Conservation (phyloP, 2,113 vertebrate genomes). For the Grantiella picta region DNA sequence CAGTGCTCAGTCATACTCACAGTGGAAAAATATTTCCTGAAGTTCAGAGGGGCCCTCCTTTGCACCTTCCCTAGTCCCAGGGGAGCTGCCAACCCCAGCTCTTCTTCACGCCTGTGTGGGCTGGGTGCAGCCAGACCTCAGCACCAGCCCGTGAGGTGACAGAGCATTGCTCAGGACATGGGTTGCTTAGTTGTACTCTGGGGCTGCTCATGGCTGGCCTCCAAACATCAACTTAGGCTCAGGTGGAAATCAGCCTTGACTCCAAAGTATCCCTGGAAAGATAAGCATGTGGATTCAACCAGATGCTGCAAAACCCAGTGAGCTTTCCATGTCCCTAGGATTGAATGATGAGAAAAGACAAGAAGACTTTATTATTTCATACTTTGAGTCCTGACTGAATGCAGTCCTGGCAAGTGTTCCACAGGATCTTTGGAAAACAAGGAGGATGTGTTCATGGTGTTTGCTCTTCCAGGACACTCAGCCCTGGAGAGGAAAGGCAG, state of each 20-base stretch:
- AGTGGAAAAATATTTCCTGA: background rate
- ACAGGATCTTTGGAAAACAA: background rate
- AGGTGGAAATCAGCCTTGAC: background rate
- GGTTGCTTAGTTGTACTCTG: background rate
- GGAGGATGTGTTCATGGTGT: background rate
- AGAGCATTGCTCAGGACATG: accelerated
- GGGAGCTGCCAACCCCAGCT: background rate
- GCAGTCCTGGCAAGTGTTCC: background rate
- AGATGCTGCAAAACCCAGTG: background rate
- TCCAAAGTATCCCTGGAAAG: background rate
- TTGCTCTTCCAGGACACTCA: background rate
- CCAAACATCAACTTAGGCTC: background rate
- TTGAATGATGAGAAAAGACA: background rate
- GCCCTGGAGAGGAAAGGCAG: background rate
- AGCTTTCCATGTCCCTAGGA: background rate
- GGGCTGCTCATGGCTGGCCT: background rate
- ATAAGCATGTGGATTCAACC: background rate
- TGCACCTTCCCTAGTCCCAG: background rate
- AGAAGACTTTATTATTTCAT: background rate
- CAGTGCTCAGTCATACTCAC: background rate
- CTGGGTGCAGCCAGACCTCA: background rate
- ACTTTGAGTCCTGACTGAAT: background rate
- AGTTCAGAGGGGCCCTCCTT: background rate
- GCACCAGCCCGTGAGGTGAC: background rate
- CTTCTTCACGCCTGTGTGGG: background rate